Evolutionary conservation across 2,113 vertebrate species (phyloP), one percentile per base, ranked within the genome.

Genomic region (Trogon surrucura): DNA sequence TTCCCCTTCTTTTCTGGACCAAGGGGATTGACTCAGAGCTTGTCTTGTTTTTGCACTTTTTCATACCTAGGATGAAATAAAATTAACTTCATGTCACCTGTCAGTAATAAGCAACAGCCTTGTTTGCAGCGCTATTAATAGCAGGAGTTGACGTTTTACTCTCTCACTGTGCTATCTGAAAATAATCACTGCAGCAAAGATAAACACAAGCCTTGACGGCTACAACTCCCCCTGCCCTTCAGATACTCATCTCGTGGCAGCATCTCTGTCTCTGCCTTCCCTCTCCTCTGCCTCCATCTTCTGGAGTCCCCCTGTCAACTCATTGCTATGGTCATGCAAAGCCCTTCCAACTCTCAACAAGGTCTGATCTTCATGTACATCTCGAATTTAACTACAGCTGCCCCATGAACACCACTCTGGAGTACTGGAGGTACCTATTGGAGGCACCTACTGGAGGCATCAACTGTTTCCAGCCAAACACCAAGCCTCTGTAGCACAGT

Each of bases 141-240:
- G 78, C 77, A n/a, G 54, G 47, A 48, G 53, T 79, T 92, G 81
- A 73, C 23, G 54, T 58, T 96, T 91, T 88, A 85, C 89, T 69
- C 65, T 62, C 75, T 93, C 91, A 53, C 78, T 45, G 65, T 7
- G 5, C 66, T 81, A 74, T 65, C 85, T 93, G 95, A 93, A 95
- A 95, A 93, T 93, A 94, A 96, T 95, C 88, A 78, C 75, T 38
- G 85, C 84, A 83, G 82, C 74, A 91, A 94, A 96, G 94, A 96
- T 71, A 87, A 95, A 96, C 80, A 96, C 85, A 80, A 61, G 60
- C 51, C 64, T 79, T 27, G 56, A 82, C 1, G 16, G 81, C 74
- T 91, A 85, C 85, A 61, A 58, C 71, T 82, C 87, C 82, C 36
- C 62, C 62, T 85, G 75, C 20, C 81, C 88, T 94, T 88, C 60